These are phyloP conservation scores for Buceros bicornis DNA, from an alignment of 2,797 vertebrate species.

Conservation along the genomic window DNA sequence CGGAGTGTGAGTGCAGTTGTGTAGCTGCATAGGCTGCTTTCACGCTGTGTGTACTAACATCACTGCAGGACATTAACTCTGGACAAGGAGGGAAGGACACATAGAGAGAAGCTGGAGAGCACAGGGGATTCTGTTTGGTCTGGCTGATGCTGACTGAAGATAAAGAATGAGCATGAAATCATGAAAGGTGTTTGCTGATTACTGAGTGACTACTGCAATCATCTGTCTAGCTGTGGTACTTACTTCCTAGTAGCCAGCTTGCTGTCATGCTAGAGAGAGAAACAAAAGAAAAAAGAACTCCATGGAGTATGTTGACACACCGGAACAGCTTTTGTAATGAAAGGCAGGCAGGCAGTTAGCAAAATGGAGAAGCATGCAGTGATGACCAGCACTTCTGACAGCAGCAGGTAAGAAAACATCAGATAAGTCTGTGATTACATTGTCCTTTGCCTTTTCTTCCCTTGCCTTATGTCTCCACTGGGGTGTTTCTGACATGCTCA, in stretches of 20 bases:
- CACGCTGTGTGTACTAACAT: neutral
- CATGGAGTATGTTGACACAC: neutral
- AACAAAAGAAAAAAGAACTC: neutral
- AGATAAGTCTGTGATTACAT: neutral
- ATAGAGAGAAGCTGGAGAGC: neutral
- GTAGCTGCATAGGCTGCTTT: neutral
- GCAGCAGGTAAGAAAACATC: neutral
- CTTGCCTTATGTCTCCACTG: neutral
- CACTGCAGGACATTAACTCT: neutral
- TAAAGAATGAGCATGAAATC: neutral
- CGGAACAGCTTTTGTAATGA: neutral
- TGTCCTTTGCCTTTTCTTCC: neutral
- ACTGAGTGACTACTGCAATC: neutral
- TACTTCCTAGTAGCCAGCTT: neutral
- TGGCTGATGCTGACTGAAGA: neutral
- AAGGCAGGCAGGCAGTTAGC: neutral
- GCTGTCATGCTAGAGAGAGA: neutral
- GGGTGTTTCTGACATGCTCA: neutral
- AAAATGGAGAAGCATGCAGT: neutral
- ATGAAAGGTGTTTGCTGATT: neutral
- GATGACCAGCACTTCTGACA: neutral
- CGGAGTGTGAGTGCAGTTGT: neutral
- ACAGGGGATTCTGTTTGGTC: neutral
- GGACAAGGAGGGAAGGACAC: rapidly evolving
- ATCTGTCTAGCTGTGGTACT: neutral